phyloP scores from a whole-genome alignment of 2,888 invertebrate genomes.

The Sepiola atlantica region DNA sequence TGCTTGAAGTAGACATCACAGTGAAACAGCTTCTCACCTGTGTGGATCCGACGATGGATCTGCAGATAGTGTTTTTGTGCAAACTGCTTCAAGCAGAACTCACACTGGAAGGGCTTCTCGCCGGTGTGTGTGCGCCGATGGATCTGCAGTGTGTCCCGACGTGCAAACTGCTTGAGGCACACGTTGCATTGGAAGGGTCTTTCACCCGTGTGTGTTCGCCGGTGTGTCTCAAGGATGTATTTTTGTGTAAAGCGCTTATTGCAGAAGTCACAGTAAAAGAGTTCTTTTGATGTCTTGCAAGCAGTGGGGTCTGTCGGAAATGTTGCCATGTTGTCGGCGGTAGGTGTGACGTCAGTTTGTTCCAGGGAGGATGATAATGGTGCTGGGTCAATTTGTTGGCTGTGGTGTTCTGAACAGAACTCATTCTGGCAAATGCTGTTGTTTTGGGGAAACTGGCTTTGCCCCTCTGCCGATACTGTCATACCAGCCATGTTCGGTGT shows the following conservation, averaged over 20 bases:
- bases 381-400: not conserved
- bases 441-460: not conserved
- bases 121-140: not conserved
- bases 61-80: not conserved
- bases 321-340: not conserved
- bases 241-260: not conserved
- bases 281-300: not conserved
- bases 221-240: not conserved
- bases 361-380: not conserved
- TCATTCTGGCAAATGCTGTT: not conserved
- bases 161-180: not conserved
- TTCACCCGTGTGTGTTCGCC: not conserved
- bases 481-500: not conserved
- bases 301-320: not conserved
- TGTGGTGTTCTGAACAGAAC: not conserved
- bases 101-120: not conserved
- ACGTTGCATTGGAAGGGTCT: not conserved
- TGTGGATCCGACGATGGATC: conserved; percentile 14
- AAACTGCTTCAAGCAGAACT: conserved; percentile 20
- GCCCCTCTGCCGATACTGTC: not conserved
- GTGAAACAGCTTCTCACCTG: not conserved
- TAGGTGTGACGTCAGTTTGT: not conserved
- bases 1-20: conserved; percentile 19
- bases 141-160: not conserved
- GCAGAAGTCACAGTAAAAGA: not conserved